phyloP scores from a whole-genome alignment of 2,888 invertebrate genomes.

The Torymus auratus region DNA sequence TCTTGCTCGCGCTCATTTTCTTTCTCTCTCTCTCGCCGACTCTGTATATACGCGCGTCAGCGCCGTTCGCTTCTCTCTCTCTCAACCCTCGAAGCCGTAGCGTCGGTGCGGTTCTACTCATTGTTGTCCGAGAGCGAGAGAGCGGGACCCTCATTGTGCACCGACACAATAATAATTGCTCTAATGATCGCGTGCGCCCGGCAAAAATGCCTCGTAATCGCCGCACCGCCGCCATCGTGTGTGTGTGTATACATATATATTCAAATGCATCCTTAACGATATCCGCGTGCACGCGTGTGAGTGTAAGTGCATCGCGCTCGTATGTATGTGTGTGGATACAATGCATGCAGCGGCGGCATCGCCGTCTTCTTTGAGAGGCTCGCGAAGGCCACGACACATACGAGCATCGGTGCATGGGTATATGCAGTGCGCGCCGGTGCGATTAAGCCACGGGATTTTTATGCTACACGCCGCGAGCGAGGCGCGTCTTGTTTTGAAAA shows the following conservation, averaged over 20 bases:
- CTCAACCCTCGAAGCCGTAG: slow-evolving; percentile 33
- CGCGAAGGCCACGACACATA: slow-evolving; percentile 1
- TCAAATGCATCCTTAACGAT: slow-evolving; percentile 46
- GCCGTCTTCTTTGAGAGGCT: slow-evolving; percentile 13
- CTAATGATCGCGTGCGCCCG: slow-evolving; percentile 72
- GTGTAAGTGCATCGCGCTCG: neutral
- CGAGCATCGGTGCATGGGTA: neutral
- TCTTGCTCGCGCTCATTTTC: neutral
- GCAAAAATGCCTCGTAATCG: slow-evolving; percentile 71
- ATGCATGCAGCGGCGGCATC: slow-evolving; percentile 25
- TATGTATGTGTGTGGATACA: neutral
- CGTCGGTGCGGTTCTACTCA: slow-evolving; percentile 62
- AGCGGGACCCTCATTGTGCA: slow-evolving; percentile 66
- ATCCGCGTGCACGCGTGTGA: neutral
- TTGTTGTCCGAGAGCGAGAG: slow-evolving; percentile 64
- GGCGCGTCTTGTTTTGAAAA: slow-evolving; percentile 44
- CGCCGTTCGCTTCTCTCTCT: slow-evolving; percentile 51
- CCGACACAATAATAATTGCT: slow-evolving; percentile 73
- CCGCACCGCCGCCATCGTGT: slow-evolving; percentile 43
- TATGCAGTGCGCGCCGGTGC: neutral
- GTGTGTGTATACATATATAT: neutral
- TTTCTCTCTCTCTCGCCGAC: slow-evolving; percentile 10
- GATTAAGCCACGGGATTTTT: slow-evolving; percentile 9
- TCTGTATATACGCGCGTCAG: neutral
- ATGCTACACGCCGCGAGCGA: neutral